These are phyloP conservation scores for Stenoptilia bipunctidactyla DNA, from an alignment of 2,888 invertebrate genomes.

Conservation along the genomic window DNA sequence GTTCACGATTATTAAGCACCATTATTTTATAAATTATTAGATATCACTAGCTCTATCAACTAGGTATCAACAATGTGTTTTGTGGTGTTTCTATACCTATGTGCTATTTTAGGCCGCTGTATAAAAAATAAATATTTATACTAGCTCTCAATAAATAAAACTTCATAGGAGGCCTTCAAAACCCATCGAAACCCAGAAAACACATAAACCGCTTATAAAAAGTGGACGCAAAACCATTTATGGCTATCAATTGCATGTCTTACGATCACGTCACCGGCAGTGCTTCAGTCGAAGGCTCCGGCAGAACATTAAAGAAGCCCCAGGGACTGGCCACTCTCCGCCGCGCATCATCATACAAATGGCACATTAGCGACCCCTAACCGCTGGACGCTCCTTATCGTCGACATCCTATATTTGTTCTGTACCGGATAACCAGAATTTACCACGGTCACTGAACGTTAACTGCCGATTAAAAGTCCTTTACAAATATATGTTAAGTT, in stretches of 20 bases:
- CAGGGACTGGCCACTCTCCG: constrained; percentile 20
- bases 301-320: constrained; percentile 28
- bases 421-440: constrained; percentile 63
- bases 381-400: constrained; percentile 61
- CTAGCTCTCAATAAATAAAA: too few species aligned
- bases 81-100: too few species aligned
- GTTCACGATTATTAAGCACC: too few species aligned
- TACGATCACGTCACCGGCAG: constrained; percentile 15
- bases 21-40: too few species aligned
- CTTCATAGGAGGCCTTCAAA: too few species aligned
- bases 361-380: constrained; percentile 51
- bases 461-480: constrained; percentile 61
- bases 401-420: constrained; percentile 66
- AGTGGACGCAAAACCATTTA: neutral
- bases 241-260: constrained; percentile 2
- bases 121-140: too few species aligned
- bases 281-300: constrained; percentile 15
- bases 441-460: constrained; percentile 59
- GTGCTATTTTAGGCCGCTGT: too few species aligned
- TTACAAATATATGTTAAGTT: constrained; percentile 32
- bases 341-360: constrained; percentile 65
- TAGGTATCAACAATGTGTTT: too few species aligned
- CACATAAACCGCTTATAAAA: too few species aligned
- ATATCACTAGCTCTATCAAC: too few species aligned
- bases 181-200: too few species aligned